These are phyloP conservation scores for Tenthredo notha DNA, from an alignment of 2,888 invertebrate species.

Conservation along the genomic window DNA sequence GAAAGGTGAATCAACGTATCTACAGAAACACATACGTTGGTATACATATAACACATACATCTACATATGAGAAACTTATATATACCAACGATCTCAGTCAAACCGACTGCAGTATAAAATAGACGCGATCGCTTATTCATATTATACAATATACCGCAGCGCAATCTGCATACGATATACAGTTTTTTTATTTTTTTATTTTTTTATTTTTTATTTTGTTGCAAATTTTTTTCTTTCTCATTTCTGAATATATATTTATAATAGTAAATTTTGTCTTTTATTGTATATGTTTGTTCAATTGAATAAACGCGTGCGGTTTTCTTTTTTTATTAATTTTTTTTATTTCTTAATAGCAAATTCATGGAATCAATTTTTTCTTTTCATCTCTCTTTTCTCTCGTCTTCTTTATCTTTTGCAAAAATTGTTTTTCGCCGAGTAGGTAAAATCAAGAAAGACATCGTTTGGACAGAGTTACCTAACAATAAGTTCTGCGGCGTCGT, in stretches of 20 bases:
- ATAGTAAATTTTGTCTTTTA: not conserved
- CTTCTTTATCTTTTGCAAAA: not conserved
- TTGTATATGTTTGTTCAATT: too few species aligned
- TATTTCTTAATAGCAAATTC: too few species aligned
- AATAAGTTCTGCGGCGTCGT: conserved; percentile 26
- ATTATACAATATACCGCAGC: not conserved
- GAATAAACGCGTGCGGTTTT: too few species aligned
- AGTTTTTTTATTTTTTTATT: not conserved
- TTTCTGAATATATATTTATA: not conserved
- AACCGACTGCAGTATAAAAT: conserved; percentile 2
- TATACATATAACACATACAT: not conserved
- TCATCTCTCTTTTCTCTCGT: not conserved
- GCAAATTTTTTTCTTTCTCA: not conserved
- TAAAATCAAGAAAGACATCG: not conserved
- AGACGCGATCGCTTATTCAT: conserved; percentile 6
- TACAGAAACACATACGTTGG: not conserved
- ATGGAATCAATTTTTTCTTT: too few species aligned
- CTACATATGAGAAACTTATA: not conserved
- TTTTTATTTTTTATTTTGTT: not conserved
- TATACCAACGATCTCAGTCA: not conserved
- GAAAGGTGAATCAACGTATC: conserved; percentile 2
- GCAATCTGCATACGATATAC: not conserved
- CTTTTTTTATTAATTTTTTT: too few species aligned
- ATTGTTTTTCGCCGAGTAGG: not conserved
- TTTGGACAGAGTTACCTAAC: conserved; percentile 10